Evolutionary conservation across 2,797 vertebrate species (phyloP), one percentile per base, ranked within the genome.

Genomic region (Amazonetta brasiliensis): DNA sequence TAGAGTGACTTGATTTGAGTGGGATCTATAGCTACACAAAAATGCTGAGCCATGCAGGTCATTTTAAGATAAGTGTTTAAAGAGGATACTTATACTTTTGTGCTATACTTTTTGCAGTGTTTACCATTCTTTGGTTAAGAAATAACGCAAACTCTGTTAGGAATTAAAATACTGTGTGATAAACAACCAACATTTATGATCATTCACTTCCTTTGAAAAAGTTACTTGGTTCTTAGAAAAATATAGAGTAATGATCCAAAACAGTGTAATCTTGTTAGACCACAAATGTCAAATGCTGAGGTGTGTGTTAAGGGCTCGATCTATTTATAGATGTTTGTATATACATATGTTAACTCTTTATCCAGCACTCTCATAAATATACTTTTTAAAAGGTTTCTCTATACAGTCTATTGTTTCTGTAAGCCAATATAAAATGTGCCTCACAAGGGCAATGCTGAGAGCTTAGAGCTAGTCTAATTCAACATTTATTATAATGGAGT

Each of bases 151-250:
- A 90, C 85, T 19, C 26, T 78, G 14, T 46, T 72, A 87, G 54
- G 37, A 91, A 94, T 62, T 87, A 17, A 87, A 92, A 91, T 67
- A 78, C 5, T 31, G 18, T 15, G 22, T 90, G 55, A 78, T 76
- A 89, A 95, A 79, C 77, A 90, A 59, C 4, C 59, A 62, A 55
- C 73, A 59, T 89, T 95, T 92, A 82, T 66, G 19, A 76, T 82
- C 1, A 33, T 63, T 83, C 35, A 5, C 25, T 93, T 89, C 35
- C 69, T 89, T 93, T 77, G 43, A 82, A 92, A 85, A 90, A 84
- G 28, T 59, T 84, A 16, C 62, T 72, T 91, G n/a, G 35, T 83
- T 89, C 58, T 58, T 58, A 55, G 58, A 35, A 84, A 84, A 85
- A 44, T 3, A 48, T 11, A 37, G 20, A 60, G 15, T 52, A 84